A percentile compares a stretch with the other conserved stretches of the same genome.
phyloP scores from a whole-genome alignment of 92 coral and sea anemone genomes.

The Bergia puertoricense region DNA sequence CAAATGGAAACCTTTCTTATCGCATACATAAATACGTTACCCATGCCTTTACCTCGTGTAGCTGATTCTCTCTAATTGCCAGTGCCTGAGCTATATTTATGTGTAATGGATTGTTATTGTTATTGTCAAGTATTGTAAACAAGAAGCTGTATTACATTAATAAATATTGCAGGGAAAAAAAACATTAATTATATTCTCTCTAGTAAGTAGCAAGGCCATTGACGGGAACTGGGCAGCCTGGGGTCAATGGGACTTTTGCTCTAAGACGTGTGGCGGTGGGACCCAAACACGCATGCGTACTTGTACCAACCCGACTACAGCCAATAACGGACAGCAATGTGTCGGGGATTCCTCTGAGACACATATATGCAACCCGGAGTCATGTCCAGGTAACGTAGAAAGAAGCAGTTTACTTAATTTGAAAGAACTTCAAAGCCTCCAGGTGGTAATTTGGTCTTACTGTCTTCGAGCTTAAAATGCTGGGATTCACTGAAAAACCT shows the following conservation, averaged over 20 bases:
- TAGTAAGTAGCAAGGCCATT: background rate
- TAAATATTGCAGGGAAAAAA: too few relatives aligned
- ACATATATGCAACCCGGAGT: background rate
- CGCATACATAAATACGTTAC: too few relatives aligned
- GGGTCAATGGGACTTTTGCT: background rate
- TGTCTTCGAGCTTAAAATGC: too few relatives aligned
- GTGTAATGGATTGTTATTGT: too few relatives aligned
- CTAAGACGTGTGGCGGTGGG: conserved; percentile 23
- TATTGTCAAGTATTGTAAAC: too few relatives aligned
- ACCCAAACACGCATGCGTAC: conserved; percentile 11
- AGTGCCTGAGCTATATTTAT: too few relatives aligned
- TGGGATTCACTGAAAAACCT: too few relatives aligned
- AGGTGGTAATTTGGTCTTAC: background rate
- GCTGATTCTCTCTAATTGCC: too few relatives aligned
- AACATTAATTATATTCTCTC: background rate
- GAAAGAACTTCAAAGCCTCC: background rate
- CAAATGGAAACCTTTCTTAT: too few relatives aligned
- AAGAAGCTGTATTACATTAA: too few relatives aligned
- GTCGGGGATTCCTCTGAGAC: background rate
- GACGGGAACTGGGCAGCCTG: conserved; percentile 14
- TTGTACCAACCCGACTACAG: conserved; percentile 6
- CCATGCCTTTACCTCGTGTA: too few relatives aligned
- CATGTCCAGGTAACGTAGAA: background rate
- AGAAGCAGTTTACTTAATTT: background rate
- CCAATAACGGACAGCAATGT: conserved; percentile 1